phyloP scores from a whole-genome alignment of 2,888 invertebrate species.

The Melangyna quadrimaculata region DNA sequence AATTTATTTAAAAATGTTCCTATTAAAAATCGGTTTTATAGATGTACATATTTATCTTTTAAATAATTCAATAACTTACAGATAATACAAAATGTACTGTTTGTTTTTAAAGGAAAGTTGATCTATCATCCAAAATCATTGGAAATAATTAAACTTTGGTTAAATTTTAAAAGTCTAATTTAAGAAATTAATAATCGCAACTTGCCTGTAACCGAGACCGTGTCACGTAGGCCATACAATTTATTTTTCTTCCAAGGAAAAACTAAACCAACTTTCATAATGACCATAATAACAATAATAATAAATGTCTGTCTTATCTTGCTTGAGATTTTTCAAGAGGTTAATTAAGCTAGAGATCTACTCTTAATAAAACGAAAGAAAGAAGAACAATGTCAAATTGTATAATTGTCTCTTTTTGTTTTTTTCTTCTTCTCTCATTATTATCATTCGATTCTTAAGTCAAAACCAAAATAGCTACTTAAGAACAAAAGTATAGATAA shows the following conservation, averaged over 20 bases:
- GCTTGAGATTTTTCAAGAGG: not conserved
- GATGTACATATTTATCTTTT: too few relatives aligned
- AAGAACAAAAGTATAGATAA: not conserved
- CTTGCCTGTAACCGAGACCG: too few relatives aligned
- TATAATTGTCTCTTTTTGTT: not conserved
- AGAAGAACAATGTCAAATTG: not conserved
- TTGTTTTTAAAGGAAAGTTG: too few relatives aligned
- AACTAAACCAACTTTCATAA: not conserved
- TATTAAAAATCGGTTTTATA: too few relatives aligned
- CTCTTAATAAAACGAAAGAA: not conserved
- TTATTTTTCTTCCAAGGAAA: not conserved
- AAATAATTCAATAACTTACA: too few relatives aligned
- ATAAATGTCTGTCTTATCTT: not conserved
- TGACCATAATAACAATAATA: not conserved
- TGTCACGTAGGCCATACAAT: too few relatives aligned
- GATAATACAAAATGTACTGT: too few relatives aligned
- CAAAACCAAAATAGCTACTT: slow-evolving; percentile 4
- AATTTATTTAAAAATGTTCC: too few relatives aligned
- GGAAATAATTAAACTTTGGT: too few relatives aligned
- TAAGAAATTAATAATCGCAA: too few relatives aligned
- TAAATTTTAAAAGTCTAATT: too few relatives aligned
- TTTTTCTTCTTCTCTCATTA: not conserved
- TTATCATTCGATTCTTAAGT: not conserved
- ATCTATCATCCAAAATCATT: too few relatives aligned
- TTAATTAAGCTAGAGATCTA: not conserved